Evolutionary conservation across 2,888 invertebrate genomes (phyloP).

Genomic region (Dione vanillae): DNA sequence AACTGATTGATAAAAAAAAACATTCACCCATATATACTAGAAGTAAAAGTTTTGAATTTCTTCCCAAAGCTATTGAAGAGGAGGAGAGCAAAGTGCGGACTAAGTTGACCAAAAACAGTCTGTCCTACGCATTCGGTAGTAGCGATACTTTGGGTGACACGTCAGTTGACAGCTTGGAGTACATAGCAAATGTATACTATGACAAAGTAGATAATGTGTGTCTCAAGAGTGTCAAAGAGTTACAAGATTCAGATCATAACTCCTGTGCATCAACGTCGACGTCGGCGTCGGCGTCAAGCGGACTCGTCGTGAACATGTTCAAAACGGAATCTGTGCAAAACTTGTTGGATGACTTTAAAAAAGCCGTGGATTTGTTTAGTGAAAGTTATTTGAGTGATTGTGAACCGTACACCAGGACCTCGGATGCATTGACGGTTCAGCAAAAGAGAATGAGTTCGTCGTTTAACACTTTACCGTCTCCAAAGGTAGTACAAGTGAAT

Average conservation of each 20-base stretch:
- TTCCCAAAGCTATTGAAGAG: slow-evolving; percentile 70
- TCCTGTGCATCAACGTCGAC: slow-evolving; percentile 69
- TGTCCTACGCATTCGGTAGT: slow-evolving; percentile 68
- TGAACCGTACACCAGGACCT: slow-evolving; percentile 72
- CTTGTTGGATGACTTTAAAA: slow-evolving; percentile 72
- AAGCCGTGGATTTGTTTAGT: slow-evolving; percentile 75
- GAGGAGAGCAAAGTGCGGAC: slow-evolving; percentile 52
- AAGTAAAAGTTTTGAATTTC: slow-evolving; percentile 79
- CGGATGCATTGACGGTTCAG: slow-evolving; percentile 51
- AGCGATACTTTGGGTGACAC: slow-evolving; percentile 67
- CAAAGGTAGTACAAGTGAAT: slow-evolving; percentile 70
- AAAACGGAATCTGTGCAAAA: slow-evolving; percentile 70
- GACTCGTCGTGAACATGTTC: slow-evolving; percentile 64
- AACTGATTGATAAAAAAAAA: slow-evolving; percentile 58
- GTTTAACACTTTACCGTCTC: slow-evolving; percentile 69
- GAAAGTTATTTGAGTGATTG: slow-evolving; percentile 77
- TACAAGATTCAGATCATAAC: slow-evolving; percentile 64
- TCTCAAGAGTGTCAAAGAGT: slow-evolving; percentile 70
- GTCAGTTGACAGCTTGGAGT: slow-evolving; percentile 72
- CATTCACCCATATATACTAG: slow-evolving; percentile 65
- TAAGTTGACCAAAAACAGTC: slow-evolving; percentile 57
- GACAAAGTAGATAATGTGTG: slow-evolving; percentile 68
- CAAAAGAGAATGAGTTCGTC: slow-evolving; percentile 74
- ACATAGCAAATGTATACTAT: slow-evolving; percentile 69
- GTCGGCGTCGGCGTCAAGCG: slow-evolving; percentile 70